These are phyloP conservation scores for Engystomops pustulosus DNA, from an alignment of 2,113 vertebrate species.

Conservation along the genomic window DNA sequence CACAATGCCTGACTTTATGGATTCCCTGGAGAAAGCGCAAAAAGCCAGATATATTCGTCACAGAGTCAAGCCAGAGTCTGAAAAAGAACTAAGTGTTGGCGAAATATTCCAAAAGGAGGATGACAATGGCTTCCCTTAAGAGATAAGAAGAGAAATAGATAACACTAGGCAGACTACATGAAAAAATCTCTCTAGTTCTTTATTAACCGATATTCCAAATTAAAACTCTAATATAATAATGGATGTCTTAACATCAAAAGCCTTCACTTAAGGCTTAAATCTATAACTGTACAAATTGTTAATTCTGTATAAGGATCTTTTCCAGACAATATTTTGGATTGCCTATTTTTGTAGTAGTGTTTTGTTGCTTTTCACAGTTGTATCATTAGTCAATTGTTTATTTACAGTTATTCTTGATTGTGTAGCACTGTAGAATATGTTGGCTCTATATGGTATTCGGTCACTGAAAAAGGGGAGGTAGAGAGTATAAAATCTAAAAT, in stretches of 20 bases:
- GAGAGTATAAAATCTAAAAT: no score
- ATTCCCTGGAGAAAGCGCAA: conserved; percentile 68
- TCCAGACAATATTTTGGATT: no score
- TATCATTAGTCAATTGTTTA: no score
- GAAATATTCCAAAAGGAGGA: conserved; percentile 65
- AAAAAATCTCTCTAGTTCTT: background rate
- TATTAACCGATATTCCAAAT: background rate
- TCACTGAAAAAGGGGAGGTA: no score
- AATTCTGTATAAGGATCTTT: no score
- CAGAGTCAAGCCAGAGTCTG: conserved; percentile 64
- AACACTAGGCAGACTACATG: background rate
- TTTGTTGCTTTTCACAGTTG: no score
- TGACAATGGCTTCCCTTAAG: background rate
- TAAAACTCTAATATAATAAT: background rate
- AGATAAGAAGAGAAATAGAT: background rate
- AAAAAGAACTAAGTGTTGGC: conserved; percentile 66
- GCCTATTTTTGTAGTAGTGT: no score
- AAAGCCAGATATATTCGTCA: conserved; percentile 74
- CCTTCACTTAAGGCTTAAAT: no score
- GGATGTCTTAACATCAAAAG: background rate
- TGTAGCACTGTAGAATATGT: no score
- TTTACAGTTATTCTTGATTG: no score
- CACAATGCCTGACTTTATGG: conserved; percentile 64
- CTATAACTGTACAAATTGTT: no score
- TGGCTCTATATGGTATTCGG: no score